These are phyloP conservation scores for Prunella fulvescens DNA, from an alignment of 2,113 vertebrate species.

Conservation along the genomic window DNA sequence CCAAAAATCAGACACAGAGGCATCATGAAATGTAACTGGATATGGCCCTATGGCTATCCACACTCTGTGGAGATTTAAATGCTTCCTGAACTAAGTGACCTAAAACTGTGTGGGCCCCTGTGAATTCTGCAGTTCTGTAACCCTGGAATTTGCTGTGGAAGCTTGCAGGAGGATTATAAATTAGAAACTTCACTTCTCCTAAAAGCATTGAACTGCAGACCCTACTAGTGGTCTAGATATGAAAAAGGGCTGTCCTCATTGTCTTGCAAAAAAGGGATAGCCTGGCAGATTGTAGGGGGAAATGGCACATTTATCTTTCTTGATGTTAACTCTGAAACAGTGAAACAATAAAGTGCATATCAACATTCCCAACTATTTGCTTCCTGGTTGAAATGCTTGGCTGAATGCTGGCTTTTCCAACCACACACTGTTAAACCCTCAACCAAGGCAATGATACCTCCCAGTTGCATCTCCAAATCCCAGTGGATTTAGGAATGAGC, in stretches of 20 bases:
- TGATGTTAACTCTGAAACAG: neutral
- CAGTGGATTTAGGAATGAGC: neutral
- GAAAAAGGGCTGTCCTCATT: neutral
- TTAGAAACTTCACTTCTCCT: neutral
- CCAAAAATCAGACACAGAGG: neutral
- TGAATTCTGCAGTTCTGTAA: neutral
- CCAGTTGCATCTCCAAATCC: neutral
- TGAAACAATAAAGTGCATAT: neutral
- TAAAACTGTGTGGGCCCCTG: constrained; percentile 7
- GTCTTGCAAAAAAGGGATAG: neutral
- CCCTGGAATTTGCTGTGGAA: constrained; percentile 14
- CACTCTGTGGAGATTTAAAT: neutral
- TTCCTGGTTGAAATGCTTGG: neutral
- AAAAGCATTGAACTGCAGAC: neutral
- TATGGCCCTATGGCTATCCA: neutral
- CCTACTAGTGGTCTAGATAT: neutral
- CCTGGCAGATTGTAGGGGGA: neutral
- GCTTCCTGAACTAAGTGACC: constrained; percentile 27
- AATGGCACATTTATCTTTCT: neutral
- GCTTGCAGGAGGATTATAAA: neutral
- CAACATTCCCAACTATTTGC: neutral
- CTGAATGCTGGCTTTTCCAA: neutral
- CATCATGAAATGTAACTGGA: neutral
- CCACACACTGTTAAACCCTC: neutral
- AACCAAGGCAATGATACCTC: neutral